A percentile compares a stretch with the other conserved stretches of the same genome.
Conservation (phyloP, 2,113 vertebrate genomes). For the Scomber scombrus region DNA sequence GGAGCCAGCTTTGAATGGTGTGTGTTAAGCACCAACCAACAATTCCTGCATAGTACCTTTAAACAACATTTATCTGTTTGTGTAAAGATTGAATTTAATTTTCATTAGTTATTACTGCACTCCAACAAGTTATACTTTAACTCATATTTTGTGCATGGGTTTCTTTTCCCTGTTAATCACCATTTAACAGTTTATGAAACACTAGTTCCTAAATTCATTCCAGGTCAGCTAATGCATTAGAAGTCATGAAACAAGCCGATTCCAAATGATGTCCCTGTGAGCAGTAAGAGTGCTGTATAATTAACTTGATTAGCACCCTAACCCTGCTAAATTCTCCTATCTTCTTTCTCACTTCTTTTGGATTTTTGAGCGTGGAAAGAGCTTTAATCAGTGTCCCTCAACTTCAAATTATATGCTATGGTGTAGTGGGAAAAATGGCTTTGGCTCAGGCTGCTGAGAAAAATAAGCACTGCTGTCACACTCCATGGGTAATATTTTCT, state of each 20-base stretch:
- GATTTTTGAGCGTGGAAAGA: conserved; percentile 66
- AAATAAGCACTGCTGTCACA: conserved; percentile 70
- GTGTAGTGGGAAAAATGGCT: conserved; percentile 57
- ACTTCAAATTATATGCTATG: conserved; percentile 65
- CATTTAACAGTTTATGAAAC: conserved; percentile 34
- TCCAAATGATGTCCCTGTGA: conserved; percentile 52
- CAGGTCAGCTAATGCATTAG: conserved; percentile 62
- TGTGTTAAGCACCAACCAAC: background rate
- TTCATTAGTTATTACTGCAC: no score
- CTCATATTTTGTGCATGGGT: background rate
- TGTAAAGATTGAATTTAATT: no score
- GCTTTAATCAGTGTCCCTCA: conserved; percentile 67
- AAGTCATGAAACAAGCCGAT: conserved; percentile 46
- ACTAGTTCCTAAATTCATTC: conserved; percentile 35
- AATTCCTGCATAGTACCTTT: no score
- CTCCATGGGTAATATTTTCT: conserved; percentile 63
- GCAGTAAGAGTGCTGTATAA: conserved; percentile 44
- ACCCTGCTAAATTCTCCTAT: conserved; percentile 34
- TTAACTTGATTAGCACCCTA: conserved; percentile 58
- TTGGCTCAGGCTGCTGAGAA: conserved; percentile 56
- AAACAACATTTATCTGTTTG: no score
- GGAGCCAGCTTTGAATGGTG: no score
- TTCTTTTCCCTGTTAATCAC: conserved; percentile 4
- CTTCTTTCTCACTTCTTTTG: conserved; percentile 50
- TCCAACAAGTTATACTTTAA: background rate